Conservation (phyloP, 2,113 vertebrate genomes). For the Xyliphius kryptos region DNA sequence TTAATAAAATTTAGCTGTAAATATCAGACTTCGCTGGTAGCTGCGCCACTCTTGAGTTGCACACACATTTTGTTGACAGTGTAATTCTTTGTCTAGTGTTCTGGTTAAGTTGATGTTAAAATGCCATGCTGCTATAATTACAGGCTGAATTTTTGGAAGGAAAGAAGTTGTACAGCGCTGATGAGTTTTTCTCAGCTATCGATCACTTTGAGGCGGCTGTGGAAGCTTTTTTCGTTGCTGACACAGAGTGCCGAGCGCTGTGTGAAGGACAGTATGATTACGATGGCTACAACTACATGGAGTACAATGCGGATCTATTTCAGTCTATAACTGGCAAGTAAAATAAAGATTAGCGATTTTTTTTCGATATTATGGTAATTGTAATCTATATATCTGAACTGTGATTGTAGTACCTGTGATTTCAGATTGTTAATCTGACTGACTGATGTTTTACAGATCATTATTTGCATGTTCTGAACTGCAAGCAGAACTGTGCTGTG, state of each 20-base stretch:
- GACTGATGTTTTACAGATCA: constrained; percentile 70
- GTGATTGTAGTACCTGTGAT: too few species aligned
- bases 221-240: constrained; percentile 68
- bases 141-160: constrained; percentile 79
- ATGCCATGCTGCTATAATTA: not conserved
- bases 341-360: too few species aligned
- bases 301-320: constrained; percentile 89
- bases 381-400: too few species aligned
- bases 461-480: constrained; percentile 84
- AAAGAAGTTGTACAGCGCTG: constrained; percentile 76
- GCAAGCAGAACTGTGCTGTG: constrained; percentile 82
- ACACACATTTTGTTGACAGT: too few species aligned
- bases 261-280: constrained; percentile 88
- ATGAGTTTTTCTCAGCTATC: constrained; percentile 67
- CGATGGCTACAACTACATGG: constrained; percentile 94
- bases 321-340: constrained; percentile 82
- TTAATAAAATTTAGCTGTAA: too few species aligned
- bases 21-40: too few species aligned
- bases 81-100: too few species aligned
- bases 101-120: not conserved
- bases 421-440: not conserved
- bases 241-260: constrained; percentile 75
- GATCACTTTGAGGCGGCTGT: constrained; percentile 77
- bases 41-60: too few species aligned
- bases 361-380: not conserved